Evolutionary conservation across 92 coral and sea anemone species (phyloP), one percentile per base, ranked within the genome.

Genomic region (Parazoanthus darwini): DNA sequence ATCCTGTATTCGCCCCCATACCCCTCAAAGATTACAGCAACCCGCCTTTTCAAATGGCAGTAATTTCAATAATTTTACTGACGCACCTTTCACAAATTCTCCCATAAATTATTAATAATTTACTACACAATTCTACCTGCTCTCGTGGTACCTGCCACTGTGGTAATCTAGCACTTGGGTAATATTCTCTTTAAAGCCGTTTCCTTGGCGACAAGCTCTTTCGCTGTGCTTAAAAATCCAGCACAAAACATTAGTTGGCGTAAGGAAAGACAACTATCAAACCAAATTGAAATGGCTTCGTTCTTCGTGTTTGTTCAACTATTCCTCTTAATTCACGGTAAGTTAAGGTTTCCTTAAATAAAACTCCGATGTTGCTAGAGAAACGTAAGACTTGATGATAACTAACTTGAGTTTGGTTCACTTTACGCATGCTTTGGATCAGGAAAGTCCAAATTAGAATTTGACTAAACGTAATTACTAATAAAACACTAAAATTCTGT

Each of bases 271-370:
- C 71, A 59, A 23, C 23, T 15, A 36, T 37, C 54, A 26, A 26
- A 39, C 29, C 36, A 48, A 11, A 10, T 16, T 44, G 25, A 42
- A 75, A 56, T 42, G 63, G 11, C 7, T 23, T 84, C 16, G 18
- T 5, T 33, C 37, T 29, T 63, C 25, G 76, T 84, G 8, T 68
- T 84, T 67, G 26, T 25, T 50, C 85, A 36, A 42, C 8, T 82
- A 15, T 9, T 67, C 38, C 37, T 84, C 14, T 70, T 20, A 50
- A 70, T 51, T 84, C 88, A 67, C 70, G 88, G 88, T 84, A 43
- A 84, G 88, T 25, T 0, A 16, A n/a, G 15, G 8, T 5, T 14
- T 18, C 22, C 16, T 63, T 6, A 5, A 1, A 20, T 0, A 3
- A 63, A 63, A 22, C 26, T 63, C 8, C 22, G 22, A 63, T 63